A percentile compares a stretch with the other conserved stretches of the same genome.
phyloP scores from a whole-genome alignment of 2,888 invertebrate genomes.

The Cephus runcator region DNA sequence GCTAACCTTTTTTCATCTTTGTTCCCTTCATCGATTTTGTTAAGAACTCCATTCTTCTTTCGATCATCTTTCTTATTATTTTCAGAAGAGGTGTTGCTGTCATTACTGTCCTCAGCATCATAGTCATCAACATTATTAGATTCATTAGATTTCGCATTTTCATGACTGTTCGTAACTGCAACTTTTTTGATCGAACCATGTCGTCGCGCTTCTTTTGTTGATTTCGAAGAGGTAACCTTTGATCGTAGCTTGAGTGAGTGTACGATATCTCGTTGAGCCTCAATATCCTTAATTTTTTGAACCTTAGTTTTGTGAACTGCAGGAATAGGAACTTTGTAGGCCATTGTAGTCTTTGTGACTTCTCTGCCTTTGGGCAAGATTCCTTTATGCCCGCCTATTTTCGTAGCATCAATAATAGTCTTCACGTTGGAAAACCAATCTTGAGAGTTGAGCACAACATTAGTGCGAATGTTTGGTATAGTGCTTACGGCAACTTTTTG shows the following conservation, averaged over 20 bases:
- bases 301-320: conserved; percentile 58
- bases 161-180: neutral
- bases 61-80: conserved; percentile 18
- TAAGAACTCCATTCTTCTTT: neutral
- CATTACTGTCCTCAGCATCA: conserved; percentile 16
- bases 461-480: conserved; percentile 50
- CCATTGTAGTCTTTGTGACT: conserved; percentile 61
- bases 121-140: conserved; percentile 12
- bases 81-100: conserved; percentile 24
- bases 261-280: conserved; percentile 9
- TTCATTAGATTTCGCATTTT: conserved; percentile 16
- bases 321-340: conserved; percentile 63
- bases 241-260: neutral
- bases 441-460: conserved; percentile 53
- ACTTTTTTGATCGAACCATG: conserved; percentile 26
- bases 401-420: conserved; percentile 58
- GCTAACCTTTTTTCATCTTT: neutral
- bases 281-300: conserved; percentile 39
- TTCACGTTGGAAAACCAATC: conserved; percentile 61
- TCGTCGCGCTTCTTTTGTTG: conserved; percentile 34
- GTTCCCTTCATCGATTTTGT: neutral
- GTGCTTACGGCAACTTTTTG: conserved; percentile 55
- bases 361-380: conserved; percentile 60
- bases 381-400: conserved; percentile 58
- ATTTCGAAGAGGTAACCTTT: neutral